Base-by-base conservation (phyloP, 2,888 invertebrate species). In the Dione vanillae region DNA sequence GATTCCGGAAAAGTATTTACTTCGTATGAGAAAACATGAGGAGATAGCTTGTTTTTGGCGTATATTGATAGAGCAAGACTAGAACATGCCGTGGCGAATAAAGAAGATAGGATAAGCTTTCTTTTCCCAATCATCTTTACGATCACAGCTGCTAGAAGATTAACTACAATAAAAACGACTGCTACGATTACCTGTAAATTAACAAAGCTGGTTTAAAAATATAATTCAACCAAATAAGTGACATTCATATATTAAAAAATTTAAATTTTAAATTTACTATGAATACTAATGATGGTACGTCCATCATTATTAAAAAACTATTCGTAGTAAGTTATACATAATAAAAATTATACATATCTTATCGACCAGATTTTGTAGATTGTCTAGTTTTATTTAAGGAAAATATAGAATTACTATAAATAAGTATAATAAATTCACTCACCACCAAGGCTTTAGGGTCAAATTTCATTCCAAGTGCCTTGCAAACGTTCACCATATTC, bases 401-500 rank as follows among this genome's bases (percentile, higher is more conserved):
- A n/a, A n/a, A n/a, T n/a, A n/a, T n/a, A n/a, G n/a, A n/a, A 41
- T 1, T 41, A 1, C 7, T 41, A 41, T 1, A 10, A 35, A 45
- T 20, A 10, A n/a, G 5, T 43, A 9, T 0, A 5, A 2, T 10
- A 12, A 62, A 62, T 16, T 14, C 62, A 86, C 94, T 92, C 80
- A 94, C 94, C 78, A 94, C 94, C 72, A 91, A 82, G 0, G 79
- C 81, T 75, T 91, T 93, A 0, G 92, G 77, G 71, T 92, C 89
- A 71, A 89, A 91, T 71, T 87, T 90, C 92, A 93, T 85, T 75
- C 94, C 91, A 73, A 92, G 76, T 74, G 94, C 83, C 72, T 88
- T 91, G 76, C 94, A 94, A 14, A 94, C 80, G 67, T 94, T 94
- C 10, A 94, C 92, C 89, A 94, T 91, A 77, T 94, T 95, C 0